Base-by-base conservation (phyloP, 2,797 vertebrate genomes). In the Calcarius lapponicus region DNA sequence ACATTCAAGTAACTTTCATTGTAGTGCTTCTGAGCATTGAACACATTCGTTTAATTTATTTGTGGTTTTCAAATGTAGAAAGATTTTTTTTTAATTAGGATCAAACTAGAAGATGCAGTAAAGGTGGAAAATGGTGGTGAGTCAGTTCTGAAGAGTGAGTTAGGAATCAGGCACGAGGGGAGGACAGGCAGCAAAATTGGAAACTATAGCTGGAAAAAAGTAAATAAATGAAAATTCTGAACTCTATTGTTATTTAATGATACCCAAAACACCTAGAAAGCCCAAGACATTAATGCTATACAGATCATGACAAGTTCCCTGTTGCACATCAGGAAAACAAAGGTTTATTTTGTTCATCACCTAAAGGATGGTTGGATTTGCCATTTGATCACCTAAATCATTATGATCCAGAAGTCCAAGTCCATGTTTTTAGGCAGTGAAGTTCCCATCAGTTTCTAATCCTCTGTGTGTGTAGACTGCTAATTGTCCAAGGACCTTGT, bases 361-460 rank as follows among this genome's bases (percentile, higher is more conserved):
- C 6, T 18, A 32, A 82, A 75, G 6, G 28, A 24, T 20, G 10
- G n/a, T 29, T 81, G 58, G 12, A 47, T 82, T 86, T 88, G 25
- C 43, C 31, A 26, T 56, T 25, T 64, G 24, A 28, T 14, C 17
- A 45, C 17, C 14, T 12, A 54, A 16, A 45, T 16, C 6, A 5
- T n/a, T 56, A 60, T 7, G 36, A 56, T 56, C 28, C 48, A 57
- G 38, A 50, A 54, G 12, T 54, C 25, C 21, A 64, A 51, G 8
- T 38, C 34, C 14, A 17, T 1, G 0, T 29, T 6, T 50, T 2
- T 5, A 54, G 13, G 17, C 2, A 1, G 11, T 34, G 9, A 85
- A 42, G 2, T 28, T 79, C 19, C 16, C 16, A 11, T 17, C 36
- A 36, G 4, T 7, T 74, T 43, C 5, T 47, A 38, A 17, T 54